Evolutionary conservation across 2,797 vertebrate genomes (phyloP), one percentile per base, ranked within the genome.

Genomic region (Danio tinwini): DNA sequence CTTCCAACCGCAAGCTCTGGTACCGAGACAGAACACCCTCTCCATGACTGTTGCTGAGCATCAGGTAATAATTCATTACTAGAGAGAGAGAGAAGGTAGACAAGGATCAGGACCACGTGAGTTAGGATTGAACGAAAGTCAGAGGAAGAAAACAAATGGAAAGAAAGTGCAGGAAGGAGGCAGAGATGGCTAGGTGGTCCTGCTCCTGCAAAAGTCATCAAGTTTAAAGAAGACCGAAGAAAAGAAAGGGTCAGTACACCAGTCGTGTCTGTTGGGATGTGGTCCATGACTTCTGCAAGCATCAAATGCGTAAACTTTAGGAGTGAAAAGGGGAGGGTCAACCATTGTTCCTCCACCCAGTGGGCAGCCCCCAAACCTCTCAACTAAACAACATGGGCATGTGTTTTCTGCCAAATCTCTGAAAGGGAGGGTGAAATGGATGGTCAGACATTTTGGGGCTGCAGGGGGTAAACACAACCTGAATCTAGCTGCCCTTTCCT

Each of bases 31-130:
- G 93, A 55, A 98, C 92, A 0, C 90, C 65, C 0, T 93, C 92
- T 68, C 96, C 90, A 6, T 98, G 95, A 11, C 93, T 90, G 86
- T 95, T 96, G 88, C 96, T 98, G 89, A 96, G 96, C 88, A 96
- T 95, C 62, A 98, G 89, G 68, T 96, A 97, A 88, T 99, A 99
- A 91, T 93, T 96, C 93, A 98, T 97, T 91, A 88, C 92, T 88
- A 21, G 40, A 0, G 4, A 47, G 6, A 47, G 7, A 29, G 19
- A 59, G n/a, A 45, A 74, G 44, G 40, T 50, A 12, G 64, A 62
- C 29, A 11, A 42, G 17, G 8, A 11, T 37, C 10, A 39, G 37
- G 19, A 56, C 29, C 4, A 63, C 47, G 53, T 21, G 11, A 65
- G 5, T 29, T 42, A 50, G 6, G 44, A 16, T 5, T 72, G 16